Conservation (phyloP, 2,888 invertebrate genomes). For the Dastarcus helophoroides region DNA sequence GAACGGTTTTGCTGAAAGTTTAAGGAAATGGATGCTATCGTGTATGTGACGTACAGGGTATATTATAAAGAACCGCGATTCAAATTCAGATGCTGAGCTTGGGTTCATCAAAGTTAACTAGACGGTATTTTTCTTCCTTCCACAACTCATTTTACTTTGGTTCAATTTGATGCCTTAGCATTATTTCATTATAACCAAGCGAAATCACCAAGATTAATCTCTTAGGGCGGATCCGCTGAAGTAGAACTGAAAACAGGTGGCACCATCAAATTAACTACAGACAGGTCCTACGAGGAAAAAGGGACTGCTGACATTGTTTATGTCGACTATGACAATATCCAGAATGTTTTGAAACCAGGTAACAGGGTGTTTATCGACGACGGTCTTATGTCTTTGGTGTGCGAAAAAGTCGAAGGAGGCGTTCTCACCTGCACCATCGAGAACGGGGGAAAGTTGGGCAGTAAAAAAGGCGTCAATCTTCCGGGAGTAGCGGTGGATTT, state of each 20-base stretch:
- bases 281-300: constrained; percentile 63
- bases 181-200: no score
- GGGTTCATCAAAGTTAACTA: no score
- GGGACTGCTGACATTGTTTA: constrained; percentile 63
- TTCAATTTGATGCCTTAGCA: no score
- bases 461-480: constrained; percentile 91
- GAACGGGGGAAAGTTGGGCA: constrained; percentile 89
- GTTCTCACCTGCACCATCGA: constrained; percentile 73
- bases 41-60: no score
- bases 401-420: constrained; percentile 51
- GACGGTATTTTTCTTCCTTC: no score
- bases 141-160: no score
- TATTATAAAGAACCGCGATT: no score
- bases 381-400: constrained; percentile 87
- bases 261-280: constrained; percentile 72
- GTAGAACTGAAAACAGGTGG: constrained; percentile 78
- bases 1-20: no score
- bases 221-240: constrained; percentile 76
- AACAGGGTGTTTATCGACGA: constrained; percentile 89
- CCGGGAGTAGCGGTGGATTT: constrained; percentile 92
- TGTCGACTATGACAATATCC: constrained; percentile 92
- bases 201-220: no score
- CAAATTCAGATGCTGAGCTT: no score
- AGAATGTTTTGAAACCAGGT: constrained; percentile 77
- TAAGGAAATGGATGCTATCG: no score